Percentiles rank a stretch among this genome's conserved stretches.
phyloP scores from a whole-genome alignment of 2,888 invertebrate genomes.

The Campaea margaritaria region DNA sequence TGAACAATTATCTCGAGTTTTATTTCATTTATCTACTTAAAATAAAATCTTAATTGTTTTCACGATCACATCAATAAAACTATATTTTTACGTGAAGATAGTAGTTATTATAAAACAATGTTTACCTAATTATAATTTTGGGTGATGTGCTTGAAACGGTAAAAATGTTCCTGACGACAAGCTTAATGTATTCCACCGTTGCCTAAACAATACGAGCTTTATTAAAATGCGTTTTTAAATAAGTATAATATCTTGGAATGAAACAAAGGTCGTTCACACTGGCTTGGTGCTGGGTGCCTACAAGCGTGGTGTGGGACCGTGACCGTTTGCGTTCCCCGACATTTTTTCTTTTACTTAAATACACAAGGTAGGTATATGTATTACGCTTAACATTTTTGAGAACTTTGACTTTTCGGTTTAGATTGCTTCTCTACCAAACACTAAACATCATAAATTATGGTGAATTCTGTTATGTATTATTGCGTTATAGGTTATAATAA shows the following conservation, averaged over 20 bases:
- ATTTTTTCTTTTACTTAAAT: slow-evolving; percentile 39
- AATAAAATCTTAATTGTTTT: too few relatives aligned
- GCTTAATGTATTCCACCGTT: slow-evolving; percentile 72
- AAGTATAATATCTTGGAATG: slow-evolving; percentile 66
- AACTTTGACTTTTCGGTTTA: background rate
- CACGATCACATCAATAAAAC: too few relatives aligned
- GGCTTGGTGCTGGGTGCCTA: slow-evolving; percentile 60
- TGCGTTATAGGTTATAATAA: too few relatives aligned
- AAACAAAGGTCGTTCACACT: slow-evolving; percentile 76
- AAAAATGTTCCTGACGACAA: slow-evolving; percentile 60
- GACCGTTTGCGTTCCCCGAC: slow-evolving; percentile 62
- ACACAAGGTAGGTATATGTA: slow-evolving; percentile 8
- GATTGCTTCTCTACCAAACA: slow-evolving; percentile 10
- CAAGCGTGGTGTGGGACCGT: slow-evolving; percentile 69
- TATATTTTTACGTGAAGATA: background rate
- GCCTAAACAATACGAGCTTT: slow-evolving; percentile 75
- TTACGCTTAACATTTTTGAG: slow-evolving; percentile 15
- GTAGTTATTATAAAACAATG: slow-evolving; percentile 34
- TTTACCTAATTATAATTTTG: slow-evolving; percentile 36
- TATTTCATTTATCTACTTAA: too few relatives aligned
- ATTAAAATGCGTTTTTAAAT: slow-evolving; percentile 81
- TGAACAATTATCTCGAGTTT: too few relatives aligned
- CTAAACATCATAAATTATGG: background rate
- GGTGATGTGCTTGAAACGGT: slow-evolving; percentile 47
- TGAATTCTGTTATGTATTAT: too few relatives aligned